These are phyloP conservation scores for Gorsachius goisagi DNA, from an alignment of 2,113 vertebrate species.

Conservation along the genomic window DNA sequence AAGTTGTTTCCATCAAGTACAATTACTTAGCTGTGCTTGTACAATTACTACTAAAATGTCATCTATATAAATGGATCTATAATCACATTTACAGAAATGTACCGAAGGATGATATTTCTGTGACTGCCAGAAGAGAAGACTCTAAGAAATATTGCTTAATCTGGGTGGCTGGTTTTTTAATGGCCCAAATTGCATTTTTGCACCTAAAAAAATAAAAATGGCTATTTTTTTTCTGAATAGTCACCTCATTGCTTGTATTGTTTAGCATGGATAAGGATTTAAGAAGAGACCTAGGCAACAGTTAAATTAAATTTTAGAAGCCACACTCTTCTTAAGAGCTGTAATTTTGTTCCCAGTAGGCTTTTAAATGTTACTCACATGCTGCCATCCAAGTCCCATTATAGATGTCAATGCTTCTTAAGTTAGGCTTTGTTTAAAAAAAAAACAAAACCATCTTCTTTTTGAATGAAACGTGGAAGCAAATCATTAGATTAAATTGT, in stretches of 20 bases:
- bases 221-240: background rate
- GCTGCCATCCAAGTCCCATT: constrained; percentile 2
- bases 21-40: background rate
- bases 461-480: background rate
- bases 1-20: constrained; percentile 11
- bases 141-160: background rate
- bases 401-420: constrained; percentile 6
- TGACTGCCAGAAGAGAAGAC: background rate
- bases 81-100: background rate
- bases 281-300: constrained; percentile 5
- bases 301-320: constrained; percentile 38
- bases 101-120: background rate
- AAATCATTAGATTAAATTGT: constrained; percentile 6
- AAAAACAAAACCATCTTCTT: background rate
- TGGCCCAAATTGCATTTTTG: background rate
- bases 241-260: background rate
- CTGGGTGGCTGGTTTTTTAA: background rate
- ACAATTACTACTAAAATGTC: constrained; percentile 14
- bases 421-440: constrained; percentile 38
- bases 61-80: background rate
- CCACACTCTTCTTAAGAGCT: background rate
- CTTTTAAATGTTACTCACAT: constrained; percentile 4
- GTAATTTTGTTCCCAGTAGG: constrained; percentile 38
- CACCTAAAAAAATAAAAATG: background rate
- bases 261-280: background rate